A percentile compares a stretch with the other conserved stretches of the same genome.
Evolutionary conservation across 2,113 vertebrate species (phyloP).

Genomic region (Ameiurus melas): DNA sequence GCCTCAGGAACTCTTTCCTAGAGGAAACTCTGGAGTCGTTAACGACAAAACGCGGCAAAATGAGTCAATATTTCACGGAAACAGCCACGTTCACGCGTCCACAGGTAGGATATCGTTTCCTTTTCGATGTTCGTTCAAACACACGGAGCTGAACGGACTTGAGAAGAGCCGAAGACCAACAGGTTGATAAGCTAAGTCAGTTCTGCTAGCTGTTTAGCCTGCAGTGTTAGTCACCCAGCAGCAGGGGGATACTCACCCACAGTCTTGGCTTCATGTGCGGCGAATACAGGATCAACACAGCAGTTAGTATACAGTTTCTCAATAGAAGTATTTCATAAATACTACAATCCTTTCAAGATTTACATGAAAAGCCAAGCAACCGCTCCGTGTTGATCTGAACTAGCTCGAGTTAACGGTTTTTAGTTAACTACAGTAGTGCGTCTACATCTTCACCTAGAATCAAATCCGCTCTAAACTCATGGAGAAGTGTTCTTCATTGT

Average conservation of each 20-base stretch:
- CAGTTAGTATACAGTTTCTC: too few species aligned
- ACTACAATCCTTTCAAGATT: background rate
- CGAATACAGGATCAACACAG: background rate
- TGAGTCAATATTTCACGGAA: slow-evolving; percentile 17
- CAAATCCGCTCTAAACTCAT: background rate
- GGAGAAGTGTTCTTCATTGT: background rate
- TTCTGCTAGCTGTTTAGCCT: slow-evolving; percentile 32
- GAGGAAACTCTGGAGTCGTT: background rate
- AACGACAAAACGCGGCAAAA: slow-evolving; percentile 1
- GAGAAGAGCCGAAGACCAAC: slow-evolving; percentile 50
- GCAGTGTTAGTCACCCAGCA: background rate
- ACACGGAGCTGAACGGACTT: background rate
- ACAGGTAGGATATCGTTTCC: background rate
- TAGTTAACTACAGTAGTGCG: background rate
- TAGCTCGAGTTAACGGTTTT: background rate
- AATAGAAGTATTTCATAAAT: background rate
- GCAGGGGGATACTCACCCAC: background rate
- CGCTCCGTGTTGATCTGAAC: background rate
- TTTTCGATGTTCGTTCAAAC: background rate
- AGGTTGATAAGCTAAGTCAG: slow-evolving; percentile 53
- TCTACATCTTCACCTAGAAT: background rate
- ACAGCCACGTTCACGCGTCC: background rate
- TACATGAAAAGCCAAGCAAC: background rate
- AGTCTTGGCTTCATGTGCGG: background rate
- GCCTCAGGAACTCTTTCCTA: slow-evolving; percentile 18